phyloP scores from a whole-genome alignment of 2,113 vertebrate species.

The Tetrao urogallus region DNA sequence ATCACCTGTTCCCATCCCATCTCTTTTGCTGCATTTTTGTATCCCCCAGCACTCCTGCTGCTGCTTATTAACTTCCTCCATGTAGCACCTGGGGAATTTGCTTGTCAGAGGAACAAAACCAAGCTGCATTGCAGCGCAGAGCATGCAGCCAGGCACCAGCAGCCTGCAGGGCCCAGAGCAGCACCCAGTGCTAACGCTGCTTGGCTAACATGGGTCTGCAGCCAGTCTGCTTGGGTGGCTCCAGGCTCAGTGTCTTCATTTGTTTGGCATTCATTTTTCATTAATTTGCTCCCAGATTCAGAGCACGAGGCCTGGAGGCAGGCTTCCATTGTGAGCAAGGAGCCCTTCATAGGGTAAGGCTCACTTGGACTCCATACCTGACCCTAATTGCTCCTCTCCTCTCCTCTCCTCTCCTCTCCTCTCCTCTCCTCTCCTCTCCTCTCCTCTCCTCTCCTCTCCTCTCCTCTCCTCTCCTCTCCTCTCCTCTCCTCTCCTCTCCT shows the following conservation, averaged over 20 bases:
- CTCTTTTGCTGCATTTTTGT: neutral
- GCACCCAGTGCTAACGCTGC: neutral
- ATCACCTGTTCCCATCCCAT: neutral
- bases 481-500: neutral
- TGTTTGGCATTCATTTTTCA: conserved; percentile 9
- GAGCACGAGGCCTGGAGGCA: neutral
- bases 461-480: too few relatives aligned
- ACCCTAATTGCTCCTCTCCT: too few relatives aligned
- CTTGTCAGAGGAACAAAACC: conserved; percentile 19
- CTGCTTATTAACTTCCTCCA: conserved; percentile 37
- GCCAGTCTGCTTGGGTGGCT: neutral
- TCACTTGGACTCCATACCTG: neutral
- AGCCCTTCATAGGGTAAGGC: neutral
- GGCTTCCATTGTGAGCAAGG: neutral
- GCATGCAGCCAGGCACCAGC: neutral
- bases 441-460: neutral
- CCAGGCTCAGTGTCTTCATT: neutral
- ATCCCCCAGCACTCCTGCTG: conserved; percentile 6
- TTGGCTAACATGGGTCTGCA: rapidly evolving
- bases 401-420: too few relatives aligned
- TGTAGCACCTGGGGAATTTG: conserved; percentile 27
- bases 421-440: neutral
- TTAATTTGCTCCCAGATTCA: neutral
- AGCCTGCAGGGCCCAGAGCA: conserved; percentile 29
- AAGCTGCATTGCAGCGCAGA: neutral